These are phyloP conservation scores for Anas bahamensis DNA, from an alignment of 2,797 vertebrate genomes.

Conservation along the genomic window DNA sequence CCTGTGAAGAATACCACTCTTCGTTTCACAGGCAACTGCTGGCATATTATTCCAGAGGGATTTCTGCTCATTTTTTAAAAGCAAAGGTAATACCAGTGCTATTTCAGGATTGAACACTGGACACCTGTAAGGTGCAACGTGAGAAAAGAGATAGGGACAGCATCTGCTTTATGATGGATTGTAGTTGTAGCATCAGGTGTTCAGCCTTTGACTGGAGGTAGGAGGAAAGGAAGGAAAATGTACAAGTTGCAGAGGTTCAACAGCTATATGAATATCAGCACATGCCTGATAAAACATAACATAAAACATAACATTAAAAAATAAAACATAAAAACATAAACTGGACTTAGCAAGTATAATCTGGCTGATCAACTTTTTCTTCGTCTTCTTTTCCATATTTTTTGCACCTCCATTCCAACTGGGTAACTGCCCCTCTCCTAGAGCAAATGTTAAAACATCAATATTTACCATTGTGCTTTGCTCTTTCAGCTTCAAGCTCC, in stretches of 20 bases:
- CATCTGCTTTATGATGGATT: neutral
- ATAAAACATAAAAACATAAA: no score
- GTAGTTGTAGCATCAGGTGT: neutral
- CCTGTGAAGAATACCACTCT: neutral
- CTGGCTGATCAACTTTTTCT: neutral
- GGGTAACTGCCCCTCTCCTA: neutral
- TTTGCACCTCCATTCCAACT: neutral
- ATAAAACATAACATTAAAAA: no score
- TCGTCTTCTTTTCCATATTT: neutral
- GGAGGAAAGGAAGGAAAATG: neutral
- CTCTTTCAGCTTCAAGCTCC: neutral
- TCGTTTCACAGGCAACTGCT: neutral
- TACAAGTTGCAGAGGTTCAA: neutral
- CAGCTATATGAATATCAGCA: neutral
- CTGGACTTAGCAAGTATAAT: neutral
- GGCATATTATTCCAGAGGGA: neutral
- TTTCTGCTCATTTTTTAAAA: constrained; percentile 27
- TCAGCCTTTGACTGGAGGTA: neutral
- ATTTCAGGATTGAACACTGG: neutral
- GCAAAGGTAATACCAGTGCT: neutral
- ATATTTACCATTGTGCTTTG: neutral
- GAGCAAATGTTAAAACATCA: neutral
- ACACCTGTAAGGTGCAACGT: neutral
- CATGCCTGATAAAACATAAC: no score
- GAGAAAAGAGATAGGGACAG: neutral